phyloP scores from a whole-genome alignment of 2,888 invertebrate species.

The Xanthorhoe spadicearia region DNA sequence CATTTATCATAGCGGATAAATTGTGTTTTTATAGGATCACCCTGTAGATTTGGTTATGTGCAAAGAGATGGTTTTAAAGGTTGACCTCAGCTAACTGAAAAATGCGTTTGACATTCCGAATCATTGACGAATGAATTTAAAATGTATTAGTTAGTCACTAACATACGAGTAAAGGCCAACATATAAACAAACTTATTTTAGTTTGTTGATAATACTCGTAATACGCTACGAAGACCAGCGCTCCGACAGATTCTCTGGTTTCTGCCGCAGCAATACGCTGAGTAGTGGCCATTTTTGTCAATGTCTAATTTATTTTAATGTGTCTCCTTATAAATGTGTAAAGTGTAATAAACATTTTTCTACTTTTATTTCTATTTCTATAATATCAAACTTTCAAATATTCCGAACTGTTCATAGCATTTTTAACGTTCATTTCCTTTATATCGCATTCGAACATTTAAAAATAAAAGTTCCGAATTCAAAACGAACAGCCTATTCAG shows the following conservation, averaged over 20 bases:
- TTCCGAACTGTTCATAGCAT: neutral
- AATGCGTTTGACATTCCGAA: neutral
- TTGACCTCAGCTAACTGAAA: neutral
- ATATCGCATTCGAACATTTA: neutral
- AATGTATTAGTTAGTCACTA: too few relatives aligned
- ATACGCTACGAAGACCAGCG: too few relatives aligned
- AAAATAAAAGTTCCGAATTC: neutral
- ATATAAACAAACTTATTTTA: too few relatives aligned
- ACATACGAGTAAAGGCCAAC: too few relatives aligned
- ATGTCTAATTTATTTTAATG: too few relatives aligned
- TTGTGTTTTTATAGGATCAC: slow-evolving; percentile 42
- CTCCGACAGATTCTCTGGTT: too few relatives aligned
- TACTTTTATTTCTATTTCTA: too few relatives aligned
- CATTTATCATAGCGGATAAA: slow-evolving; percentile 58
- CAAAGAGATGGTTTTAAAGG: neutral
- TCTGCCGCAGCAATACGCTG: too few relatives aligned
- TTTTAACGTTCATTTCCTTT: neutral
- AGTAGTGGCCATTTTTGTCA: too few relatives aligned
- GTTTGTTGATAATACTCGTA: too few relatives aligned
- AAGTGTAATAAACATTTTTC: too few relatives aligned
- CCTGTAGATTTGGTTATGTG: slow-evolving; percentile 33
- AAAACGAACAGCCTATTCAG: slow-evolving; percentile 1
- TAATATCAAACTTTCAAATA: neutral
- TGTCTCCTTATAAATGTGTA: too few relatives aligned
- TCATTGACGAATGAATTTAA: neutral